Evolutionary conservation across 2,888 invertebrate genomes (phyloP).

Genomic region (Orgyia antiqua): DNA sequence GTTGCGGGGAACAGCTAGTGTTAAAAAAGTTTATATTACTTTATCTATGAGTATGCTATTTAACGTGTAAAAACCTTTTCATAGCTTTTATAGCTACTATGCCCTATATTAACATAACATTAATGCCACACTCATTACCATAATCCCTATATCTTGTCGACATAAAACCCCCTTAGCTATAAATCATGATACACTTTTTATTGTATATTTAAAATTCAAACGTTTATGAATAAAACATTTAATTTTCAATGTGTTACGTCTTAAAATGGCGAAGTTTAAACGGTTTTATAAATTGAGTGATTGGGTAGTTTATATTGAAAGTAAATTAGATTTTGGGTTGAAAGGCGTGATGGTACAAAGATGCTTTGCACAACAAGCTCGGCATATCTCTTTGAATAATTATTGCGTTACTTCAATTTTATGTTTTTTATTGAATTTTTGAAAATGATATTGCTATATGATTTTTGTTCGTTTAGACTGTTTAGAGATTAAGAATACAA

Average conservation of each 20-base stretch:
- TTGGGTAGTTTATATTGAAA: slow-evolving; percentile 22
- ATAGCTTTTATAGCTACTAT: too few relatives aligned
- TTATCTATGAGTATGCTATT: too few relatives aligned
- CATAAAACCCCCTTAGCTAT: slow-evolving; percentile 31
- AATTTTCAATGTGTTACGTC: slow-evolving; percentile 42
- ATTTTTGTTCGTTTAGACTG: too few relatives aligned
- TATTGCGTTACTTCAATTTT: too few relatives aligned
- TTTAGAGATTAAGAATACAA: too few relatives aligned
- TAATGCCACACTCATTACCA: slow-evolving; percentile 30
- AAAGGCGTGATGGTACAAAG: slow-evolving; percentile 12
- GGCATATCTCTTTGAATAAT: too few relatives aligned
- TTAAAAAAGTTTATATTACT: too few relatives aligned
- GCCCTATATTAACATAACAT: slow-evolving; percentile 23
- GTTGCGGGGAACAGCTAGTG: too few relatives aligned
- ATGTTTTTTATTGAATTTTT: too few relatives aligned
- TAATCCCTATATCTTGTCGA: slow-evolving; percentile 33
- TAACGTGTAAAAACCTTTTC: too few relatives aligned
- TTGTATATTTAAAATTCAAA: slow-evolving; percentile 48
- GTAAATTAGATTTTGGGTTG: slow-evolving; percentile 23
- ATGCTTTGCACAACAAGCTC: too few relatives aligned
- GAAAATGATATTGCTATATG: too few relatives aligned
- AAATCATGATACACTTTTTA: slow-evolving; percentile 55
- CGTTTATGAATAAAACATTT: slow-evolving; percentile 67
- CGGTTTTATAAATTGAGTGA: slow-evolving; percentile 27
- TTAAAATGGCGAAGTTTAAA: slow-evolving; percentile 29